Evolutionary conservation across 2,888 invertebrate genomes (phyloP).

Genomic region (Tortricodes alternella): DNA sequence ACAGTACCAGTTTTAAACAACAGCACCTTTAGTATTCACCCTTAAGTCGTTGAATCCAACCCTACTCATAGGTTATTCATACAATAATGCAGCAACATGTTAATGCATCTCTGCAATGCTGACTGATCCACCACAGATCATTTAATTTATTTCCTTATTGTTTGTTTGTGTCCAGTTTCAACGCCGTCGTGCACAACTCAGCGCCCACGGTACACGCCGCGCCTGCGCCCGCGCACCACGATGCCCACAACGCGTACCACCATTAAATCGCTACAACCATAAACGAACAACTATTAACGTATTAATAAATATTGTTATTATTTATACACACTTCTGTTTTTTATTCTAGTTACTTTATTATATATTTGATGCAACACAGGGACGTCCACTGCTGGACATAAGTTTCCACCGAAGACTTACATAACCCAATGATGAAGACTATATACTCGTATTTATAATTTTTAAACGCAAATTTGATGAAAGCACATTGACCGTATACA

Average conservation of each 20-base stretch:
- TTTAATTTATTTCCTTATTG: background rate
- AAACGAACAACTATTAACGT: slow-evolving; percentile 39
- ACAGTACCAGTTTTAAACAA: no score
- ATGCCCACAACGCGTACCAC: slow-evolving; percentile 47
- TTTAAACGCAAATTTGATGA: no score
- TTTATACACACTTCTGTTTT: slow-evolving; percentile 39
- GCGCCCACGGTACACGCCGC: slow-evolving; percentile 53
- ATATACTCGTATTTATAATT: no score
- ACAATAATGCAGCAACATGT: no score
- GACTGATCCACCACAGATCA: background rate
- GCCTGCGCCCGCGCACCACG: slow-evolving; percentile 41
- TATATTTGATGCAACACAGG: background rate
- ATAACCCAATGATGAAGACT: no score
- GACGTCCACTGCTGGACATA: background rate
- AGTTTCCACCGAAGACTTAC: no score
- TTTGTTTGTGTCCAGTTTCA: slow-evolving; percentile 55
- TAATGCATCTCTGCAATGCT: background rate
- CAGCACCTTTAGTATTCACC: no score
- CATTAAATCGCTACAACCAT: slow-evolving; percentile 46
- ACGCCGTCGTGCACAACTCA: slow-evolving; percentile 73
- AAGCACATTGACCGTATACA: no score
- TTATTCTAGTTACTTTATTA: slow-evolving; percentile 21
- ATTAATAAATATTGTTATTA: slow-evolving; percentile 55
- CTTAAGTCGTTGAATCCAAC: no score
- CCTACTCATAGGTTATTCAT: no score